Evolutionary conservation across 2,888 invertebrate species (phyloP).

Genomic region (Orthosia cruda): DNA sequence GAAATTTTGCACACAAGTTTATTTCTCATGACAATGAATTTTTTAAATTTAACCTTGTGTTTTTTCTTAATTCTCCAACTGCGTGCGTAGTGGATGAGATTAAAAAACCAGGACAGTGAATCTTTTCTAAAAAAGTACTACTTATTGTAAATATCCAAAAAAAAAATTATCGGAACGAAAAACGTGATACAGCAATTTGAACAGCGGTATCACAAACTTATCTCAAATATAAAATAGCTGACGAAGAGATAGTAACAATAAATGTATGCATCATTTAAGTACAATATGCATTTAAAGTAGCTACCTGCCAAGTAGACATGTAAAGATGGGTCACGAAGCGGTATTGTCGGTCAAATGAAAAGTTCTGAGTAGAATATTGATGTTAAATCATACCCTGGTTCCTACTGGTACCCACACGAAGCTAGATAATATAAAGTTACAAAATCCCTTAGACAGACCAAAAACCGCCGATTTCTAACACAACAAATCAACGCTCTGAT

Average conservation of each 20-base stretch:
- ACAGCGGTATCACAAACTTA: neutral
- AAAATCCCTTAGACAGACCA: neutral
- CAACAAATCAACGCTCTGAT: neutral
- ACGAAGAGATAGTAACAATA: constrained; percentile 8
- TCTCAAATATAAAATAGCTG: neutral
- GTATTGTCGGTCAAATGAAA: neutral
- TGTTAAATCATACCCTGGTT: neutral
- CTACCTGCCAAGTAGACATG: neutral
- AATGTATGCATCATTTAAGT: constrained; percentile 17
- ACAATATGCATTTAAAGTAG: constrained; percentile 9
- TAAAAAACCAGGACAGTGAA: too few relatives aligned
- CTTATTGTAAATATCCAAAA: neutral
- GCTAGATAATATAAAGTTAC: neutral
- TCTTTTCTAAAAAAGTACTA: too few relatives aligned
- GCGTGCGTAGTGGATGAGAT: too few relatives aligned
- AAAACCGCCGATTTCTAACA: neutral
- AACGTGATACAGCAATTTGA: constrained; percentile 13
- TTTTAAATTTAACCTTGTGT: too few relatives aligned
- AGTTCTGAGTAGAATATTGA: neutral
- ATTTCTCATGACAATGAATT: too few relatives aligned
- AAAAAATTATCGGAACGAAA: constrained; percentile 15
- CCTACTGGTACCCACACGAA: too few relatives aligned
- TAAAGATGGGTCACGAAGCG: neutral
- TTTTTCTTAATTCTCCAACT: too few relatives aligned
- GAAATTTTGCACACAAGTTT: too few relatives aligned